These are phyloP conservation scores for Diabrotica virgifera DNA, from an alignment of 1,140 invertebrate species.

Conservation along the genomic window DNA sequence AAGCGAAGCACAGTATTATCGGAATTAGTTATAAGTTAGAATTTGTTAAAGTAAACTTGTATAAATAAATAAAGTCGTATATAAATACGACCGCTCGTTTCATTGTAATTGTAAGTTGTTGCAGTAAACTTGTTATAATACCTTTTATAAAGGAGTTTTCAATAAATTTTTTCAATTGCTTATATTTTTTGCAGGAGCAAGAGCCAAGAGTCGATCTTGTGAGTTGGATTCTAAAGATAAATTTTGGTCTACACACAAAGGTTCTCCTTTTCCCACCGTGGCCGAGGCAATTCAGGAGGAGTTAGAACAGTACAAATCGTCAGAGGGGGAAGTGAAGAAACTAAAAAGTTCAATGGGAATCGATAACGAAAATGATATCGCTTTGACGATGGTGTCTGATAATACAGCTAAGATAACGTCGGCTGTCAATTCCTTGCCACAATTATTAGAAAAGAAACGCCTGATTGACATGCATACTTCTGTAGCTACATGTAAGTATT, in stretches of 20 bases:
- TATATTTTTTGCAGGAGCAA: conserved; percentile 50
- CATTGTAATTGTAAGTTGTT: no score
- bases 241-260: conserved; percentile 92
- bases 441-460: conserved; percentile 94
- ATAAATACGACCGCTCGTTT: no score
- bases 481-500: conserved; percentile 77
- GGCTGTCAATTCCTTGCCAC: conserved; percentile 93
- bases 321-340: conserved; percentile 95
- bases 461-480: conserved; percentile 99
- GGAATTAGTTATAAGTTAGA: no score
- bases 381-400: conserved; percentile 82
- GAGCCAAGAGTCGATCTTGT: conserved; percentile 80
- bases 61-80: no score
- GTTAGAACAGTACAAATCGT: conserved; percentile 87
- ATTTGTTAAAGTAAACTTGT: no score
- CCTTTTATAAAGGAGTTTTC: no score
- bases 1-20: no score
- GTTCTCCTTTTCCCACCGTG: conserved; percentile 94
- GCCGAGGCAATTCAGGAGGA: conserved; percentile 98
- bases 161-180: no score
- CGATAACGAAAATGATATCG: conserved; percentile 72
- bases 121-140: no score
- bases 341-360: conserved; percentile 90
- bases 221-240: conserved; percentile 86
- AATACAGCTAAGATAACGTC: conserved; percentile 92